Percentiles rank a stretch among this genome's conserved stretches.
phyloP scores from a whole-genome alignment of 2,113 vertebrate genomes.

The Phalacrocorax aristotelis region DNA sequence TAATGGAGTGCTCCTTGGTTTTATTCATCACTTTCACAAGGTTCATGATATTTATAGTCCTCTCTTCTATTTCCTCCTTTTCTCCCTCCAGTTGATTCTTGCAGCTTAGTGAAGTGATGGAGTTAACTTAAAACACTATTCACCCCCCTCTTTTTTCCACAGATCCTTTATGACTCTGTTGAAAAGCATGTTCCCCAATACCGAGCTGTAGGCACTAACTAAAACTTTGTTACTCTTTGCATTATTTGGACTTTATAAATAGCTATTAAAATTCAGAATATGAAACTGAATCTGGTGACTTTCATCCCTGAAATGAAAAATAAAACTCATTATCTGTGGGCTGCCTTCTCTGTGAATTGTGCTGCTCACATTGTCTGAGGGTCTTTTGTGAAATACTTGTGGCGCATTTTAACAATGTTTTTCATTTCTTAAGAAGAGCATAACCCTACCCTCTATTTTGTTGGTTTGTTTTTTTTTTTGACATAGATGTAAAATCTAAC shows the following conservation, averaged over 20 bases:
- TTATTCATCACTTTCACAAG: background rate
- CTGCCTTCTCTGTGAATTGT: background rate
- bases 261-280: background rate
- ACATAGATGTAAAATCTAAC: background rate
- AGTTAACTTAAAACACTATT: background rate
- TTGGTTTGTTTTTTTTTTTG: background rate
- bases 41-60: background rate
- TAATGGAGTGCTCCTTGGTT: background rate
- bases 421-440: background rate
- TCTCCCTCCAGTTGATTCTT: background rate
- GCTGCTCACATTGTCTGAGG: background rate
- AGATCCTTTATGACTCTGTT: background rate
- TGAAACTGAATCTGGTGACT: background rate
- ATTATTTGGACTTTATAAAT: background rate
- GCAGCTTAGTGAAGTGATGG: background rate
- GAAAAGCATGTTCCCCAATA: background rate
- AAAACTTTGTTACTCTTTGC: background rate
- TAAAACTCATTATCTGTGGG: background rate
- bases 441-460: background rate
- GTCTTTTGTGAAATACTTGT: background rate
- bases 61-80: background rate
- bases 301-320: background rate
- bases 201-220: background rate
- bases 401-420: background rate
- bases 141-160: background rate